Evolutionary conservation across 2,113 vertebrate species (phyloP).

Genomic region (Pterocles gutturalis): DNA sequence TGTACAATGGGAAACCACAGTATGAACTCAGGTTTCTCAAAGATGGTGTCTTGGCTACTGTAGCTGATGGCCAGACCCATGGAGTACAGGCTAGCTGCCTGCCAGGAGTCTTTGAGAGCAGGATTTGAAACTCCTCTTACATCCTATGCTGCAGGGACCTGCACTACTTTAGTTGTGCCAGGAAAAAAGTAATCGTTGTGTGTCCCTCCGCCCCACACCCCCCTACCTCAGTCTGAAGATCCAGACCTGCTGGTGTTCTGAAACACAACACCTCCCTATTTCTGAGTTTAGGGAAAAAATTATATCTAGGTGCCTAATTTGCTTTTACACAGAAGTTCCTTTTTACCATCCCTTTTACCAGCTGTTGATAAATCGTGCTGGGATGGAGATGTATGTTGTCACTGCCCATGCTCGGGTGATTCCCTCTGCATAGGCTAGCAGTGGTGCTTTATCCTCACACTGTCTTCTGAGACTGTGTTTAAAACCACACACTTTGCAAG

Average conservation of each 20-base stretch:
- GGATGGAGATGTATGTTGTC: background rate
- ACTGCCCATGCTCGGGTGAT: background rate
- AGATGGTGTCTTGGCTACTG: background rate
- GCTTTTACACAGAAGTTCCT: background rate
- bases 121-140: background rate
- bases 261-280: background rate
- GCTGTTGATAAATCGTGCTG: background rate
- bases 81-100: background rate
- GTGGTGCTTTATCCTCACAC: background rate
- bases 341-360: background rate
- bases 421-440: background rate
- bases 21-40: background rate
- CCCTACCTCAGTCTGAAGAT: background rate
- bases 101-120: background rate
- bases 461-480: background rate
- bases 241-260: background rate
- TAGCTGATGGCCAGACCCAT: background rate
- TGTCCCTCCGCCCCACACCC: fast-evolving
- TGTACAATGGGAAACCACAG: background rate
- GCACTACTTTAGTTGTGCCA: background rate
- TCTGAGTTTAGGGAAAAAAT: background rate
- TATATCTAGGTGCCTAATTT: background rate
- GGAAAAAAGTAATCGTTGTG: background rate
- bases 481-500: background rate
- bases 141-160: background rate